These are phyloP conservation scores for Ciconia nigra DNA, from an alignment of 2,797 vertebrate species.

Conservation along the genomic window DNA sequence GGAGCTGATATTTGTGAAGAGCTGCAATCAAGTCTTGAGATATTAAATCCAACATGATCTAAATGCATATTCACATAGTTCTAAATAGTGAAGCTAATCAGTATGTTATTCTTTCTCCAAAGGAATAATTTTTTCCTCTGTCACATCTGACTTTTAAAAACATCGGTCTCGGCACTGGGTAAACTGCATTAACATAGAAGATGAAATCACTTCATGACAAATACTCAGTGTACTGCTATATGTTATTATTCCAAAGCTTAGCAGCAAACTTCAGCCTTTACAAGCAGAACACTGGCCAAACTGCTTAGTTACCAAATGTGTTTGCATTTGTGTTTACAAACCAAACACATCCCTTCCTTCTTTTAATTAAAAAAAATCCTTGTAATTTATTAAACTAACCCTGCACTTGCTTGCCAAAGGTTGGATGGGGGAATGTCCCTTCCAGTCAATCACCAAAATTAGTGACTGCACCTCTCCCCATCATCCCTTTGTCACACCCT, in stretches of 20 bases:
- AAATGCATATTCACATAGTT: not conserved
- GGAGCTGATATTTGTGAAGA: not conserved
- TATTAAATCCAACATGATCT: not conserved
- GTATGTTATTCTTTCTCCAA: not conserved
- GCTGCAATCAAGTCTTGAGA: not conserved
- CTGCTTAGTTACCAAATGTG: slow-evolving; percentile 68
- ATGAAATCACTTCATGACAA: slow-evolving; percentile 45
- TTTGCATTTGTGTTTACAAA: slow-evolving; percentile 69
- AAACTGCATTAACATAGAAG: slow-evolving; percentile 3
- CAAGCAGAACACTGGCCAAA: slow-evolving; percentile 38
- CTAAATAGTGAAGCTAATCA: not conserved
- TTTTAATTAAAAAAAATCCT: not conserved
- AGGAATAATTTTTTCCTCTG: slow-evolving; percentile 2
- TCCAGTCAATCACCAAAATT: not conserved
- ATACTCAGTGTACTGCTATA: not conserved
- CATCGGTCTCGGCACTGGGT: not conserved
- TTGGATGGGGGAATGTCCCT: not conserved
- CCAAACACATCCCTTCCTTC: not conserved
- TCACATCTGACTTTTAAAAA: slow-evolving; percentile 13
- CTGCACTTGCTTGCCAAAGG: not conserved
- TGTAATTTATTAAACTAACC: not conserved
- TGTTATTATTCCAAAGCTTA: slow-evolving; percentile 40
- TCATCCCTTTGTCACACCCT: not conserved
- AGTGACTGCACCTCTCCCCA: not conserved
- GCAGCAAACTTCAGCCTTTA: slow-evolving; percentile 35